phyloP scores from a whole-genome alignment of 2,888 invertebrate species.

The Nebria brevicollis region DNA sequence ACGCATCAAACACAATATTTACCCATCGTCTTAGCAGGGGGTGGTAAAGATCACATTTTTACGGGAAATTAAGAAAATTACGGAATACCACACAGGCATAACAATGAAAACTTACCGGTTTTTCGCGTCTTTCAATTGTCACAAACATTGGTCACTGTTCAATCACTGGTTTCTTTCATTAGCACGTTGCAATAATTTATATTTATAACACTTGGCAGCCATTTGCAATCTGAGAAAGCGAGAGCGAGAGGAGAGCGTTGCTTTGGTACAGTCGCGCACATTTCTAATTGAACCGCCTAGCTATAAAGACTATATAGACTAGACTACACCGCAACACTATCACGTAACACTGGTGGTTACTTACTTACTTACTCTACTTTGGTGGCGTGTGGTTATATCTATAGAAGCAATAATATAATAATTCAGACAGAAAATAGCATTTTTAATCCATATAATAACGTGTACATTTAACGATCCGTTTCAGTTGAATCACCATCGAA shows the following conservation, averaged over 20 bases:
- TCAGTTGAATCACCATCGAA: conserved; percentile 3
- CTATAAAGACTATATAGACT: background rate
- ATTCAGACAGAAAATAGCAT: background rate
- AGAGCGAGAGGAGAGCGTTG: conserved; percentile 49
- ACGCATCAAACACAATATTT: conserved; percentile 57
- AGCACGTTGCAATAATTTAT: conserved; percentile 57
- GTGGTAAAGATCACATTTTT: conserved; percentile 51
- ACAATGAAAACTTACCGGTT: conserved; percentile 32
- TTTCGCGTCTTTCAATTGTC: background rate
- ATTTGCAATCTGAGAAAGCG: conserved; percentile 59
- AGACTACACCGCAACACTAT: background rate
- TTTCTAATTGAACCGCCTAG: background rate
- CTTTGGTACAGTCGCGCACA: conserved; percentile 55
- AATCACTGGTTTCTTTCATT: conserved; percentile 20
- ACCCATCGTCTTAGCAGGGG: conserved; percentile 59
- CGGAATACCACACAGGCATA: background rate
- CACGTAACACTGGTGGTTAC: background rate
- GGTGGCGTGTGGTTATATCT: background rate
- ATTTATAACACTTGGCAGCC: conserved; percentile 61
- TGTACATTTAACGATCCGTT: conserved; percentile 12
- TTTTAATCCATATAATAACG: background rate
- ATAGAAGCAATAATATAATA: background rate
- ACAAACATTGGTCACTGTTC: conserved; percentile 3
- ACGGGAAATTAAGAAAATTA: conserved; percentile 28
- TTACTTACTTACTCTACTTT: background rate